Base-by-base conservation (phyloP, 2,113 vertebrate genomes). In the Myotis davidii region DNA sequence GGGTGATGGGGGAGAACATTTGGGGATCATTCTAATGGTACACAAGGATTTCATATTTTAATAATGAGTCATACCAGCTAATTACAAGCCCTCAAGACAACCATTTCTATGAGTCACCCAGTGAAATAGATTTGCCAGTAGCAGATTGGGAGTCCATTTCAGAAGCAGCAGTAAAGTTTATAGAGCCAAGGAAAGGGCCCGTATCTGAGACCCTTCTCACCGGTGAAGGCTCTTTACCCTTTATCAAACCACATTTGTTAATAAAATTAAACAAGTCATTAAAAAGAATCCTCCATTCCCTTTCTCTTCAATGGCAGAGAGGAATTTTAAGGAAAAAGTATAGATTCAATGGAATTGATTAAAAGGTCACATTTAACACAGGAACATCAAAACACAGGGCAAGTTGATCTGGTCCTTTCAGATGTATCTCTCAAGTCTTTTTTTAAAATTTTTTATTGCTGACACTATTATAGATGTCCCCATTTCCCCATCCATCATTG, bases 1-100 rank as follows among this genome's bases (percentile, higher is more conserved):
- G 4, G 9, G 7, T 50, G 32, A 50, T 32, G 2, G 17, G 3
- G 3, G 1, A 73, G 5, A 1, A 9, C 2, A 6, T n/a, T 54
- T 74, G n/a, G 16, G 9, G 17, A 79, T 88, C 48, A 91, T 89
- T 92, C 37, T 81, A 90, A 69, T 25, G 70, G 37, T 25, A 88
- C 52, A 64, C 76, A 88, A 65, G 17, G 32, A 81, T 93, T 79
- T 91, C n/a, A 45, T 78, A 76, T 86, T 91, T 89, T 95, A 37
- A 72, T 82, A 65, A 64, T 29, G 23, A 91, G 45, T 32, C 1
- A 91, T 67, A 17, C 12, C 17, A 65, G 32, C 2, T 6, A 91
- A 93, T 59, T 59, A 48, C 10, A 74, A 90, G 6, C 16, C 39
- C 34, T 37, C 2, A 95, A 92, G 69, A 59, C 17, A 88, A 21